Evolutionary conservation across 2,797 vertebrate genomes (phyloP).

Genomic region (Saxicola maurus): DNA sequence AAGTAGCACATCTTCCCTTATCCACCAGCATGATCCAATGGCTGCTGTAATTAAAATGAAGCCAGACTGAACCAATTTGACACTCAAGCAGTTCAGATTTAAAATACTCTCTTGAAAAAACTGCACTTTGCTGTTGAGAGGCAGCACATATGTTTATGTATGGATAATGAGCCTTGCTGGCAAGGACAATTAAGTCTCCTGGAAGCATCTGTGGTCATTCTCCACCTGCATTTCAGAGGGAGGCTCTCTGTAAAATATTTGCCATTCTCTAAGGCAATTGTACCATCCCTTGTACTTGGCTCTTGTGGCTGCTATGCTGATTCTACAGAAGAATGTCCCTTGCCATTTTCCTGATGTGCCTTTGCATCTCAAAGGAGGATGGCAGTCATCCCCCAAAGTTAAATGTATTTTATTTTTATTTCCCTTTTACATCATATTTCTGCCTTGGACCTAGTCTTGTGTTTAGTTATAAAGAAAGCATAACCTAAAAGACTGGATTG

Average conservation of each 20-base stretch:
- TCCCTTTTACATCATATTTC: not conserved
- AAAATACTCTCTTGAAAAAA: constrained; percentile 27
- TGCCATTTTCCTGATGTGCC: not conserved
- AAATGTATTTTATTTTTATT: not conserved
- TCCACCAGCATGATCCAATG: not conserved
- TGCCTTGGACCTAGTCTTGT: not conserved
- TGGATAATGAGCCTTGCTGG: constrained; percentile 54
- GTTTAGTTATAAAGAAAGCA: not conserved
- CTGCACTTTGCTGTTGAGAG: constrained; percentile 17
- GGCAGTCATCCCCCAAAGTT: not conserved
- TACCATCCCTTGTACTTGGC: not conserved
- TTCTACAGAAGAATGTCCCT: not conserved
- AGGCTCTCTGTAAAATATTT: not conserved
- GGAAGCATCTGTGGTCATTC: constrained; percentile 48
- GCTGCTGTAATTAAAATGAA: constrained; percentile 20
- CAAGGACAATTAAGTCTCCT: constrained; percentile 51
- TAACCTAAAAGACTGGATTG: not conserved
- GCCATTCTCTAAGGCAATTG: not conserved
- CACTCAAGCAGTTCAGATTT: constrained; percentile 20
- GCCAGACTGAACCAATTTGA: constrained; percentile 48
- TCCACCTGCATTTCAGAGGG: not conserved
- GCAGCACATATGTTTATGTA: constrained; percentile 56
- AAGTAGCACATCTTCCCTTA: not conserved
- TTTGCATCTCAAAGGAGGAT: not conserved
- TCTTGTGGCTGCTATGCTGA: not conserved